Base-by-base conservation (phyloP, 2,888 invertebrate genomes). In the Pachydiplax longipennis region DNA sequence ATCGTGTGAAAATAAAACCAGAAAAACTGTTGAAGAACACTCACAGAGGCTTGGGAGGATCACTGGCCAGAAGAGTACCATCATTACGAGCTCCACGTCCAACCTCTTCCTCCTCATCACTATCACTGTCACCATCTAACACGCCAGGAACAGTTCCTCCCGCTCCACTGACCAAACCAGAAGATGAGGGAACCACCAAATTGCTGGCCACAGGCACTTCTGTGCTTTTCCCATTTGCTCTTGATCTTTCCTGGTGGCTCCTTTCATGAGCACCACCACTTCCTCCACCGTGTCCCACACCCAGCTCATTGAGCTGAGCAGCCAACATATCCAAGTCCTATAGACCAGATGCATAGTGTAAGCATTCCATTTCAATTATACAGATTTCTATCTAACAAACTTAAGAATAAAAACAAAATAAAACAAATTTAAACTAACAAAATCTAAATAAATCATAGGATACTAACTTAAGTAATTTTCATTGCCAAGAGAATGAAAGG, bases 241-340 rank as follows among this genome's bases (percentile, higher is more conserved):
- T 92, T 97, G 97, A 92, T 48, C 87, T 87, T 37, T 87, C 87
- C 37, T 87, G 87, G 65, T 87, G 87, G 4, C 61, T 61, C n/a
- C 87, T 37, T n/a, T 37, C 65, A 6, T 61, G 37, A 4, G 12
- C 61, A 4, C 61, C 61, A 10, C 87, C 87, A 96, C 96, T 94
- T 96, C 96, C 91, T 96, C 96, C 92, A 96, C 96, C 93, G 6
- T 96, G 96, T 92, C 95, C 95, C 93, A 97, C 97, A 93, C 98
- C 98, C 94, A 99, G 96, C 95, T 99, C 98, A 95, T 98, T 99
- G 94, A 99, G 96, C 95, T 99, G 99, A 93, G 98, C 98, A 92
- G 99, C 99, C 94, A 99, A 95, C 94, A 97, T 97, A 95, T 99
- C 99, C 95, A 99, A 96, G 95, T 99, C 99, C 98, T 99, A 95